A percentile compares a stretch with the other conserved stretches of the same genome.
phyloP scores from a whole-genome alignment of 2,888 invertebrate genomes.

The Ypsolopha sequella region DNA sequence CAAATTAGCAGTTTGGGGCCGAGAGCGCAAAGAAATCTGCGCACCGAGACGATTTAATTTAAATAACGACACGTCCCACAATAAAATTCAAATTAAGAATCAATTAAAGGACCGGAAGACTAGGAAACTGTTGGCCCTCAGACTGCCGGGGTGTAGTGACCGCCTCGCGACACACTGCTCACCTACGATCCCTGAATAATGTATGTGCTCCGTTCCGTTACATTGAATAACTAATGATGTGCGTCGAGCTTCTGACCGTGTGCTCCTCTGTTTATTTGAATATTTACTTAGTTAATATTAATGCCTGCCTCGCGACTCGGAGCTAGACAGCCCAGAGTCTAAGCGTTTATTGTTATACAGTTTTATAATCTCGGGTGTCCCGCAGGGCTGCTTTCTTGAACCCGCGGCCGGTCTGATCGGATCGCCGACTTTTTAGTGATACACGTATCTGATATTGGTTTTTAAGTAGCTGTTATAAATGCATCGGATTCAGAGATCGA shows the following conservation, averaged over 20 bases:
- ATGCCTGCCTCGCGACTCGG: slow-evolving; percentile 20
- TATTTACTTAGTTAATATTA: slow-evolving; percentile 37
- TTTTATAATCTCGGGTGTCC: slow-evolving; percentile 9
- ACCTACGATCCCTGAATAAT: slow-evolving; percentile 12
- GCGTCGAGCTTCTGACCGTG: slow-evolving; percentile 16
- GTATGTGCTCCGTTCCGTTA: slow-evolving; percentile 43
- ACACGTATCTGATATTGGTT: slow-evolving; percentile 7
- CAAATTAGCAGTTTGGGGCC: slow-evolving; percentile 9
- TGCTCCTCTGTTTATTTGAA: slow-evolving; percentile 14
- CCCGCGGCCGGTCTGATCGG: background rate
- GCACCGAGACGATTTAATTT: slow-evolving; percentile 20
- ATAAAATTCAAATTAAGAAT: slow-evolving; percentile 34
- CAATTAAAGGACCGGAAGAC: slow-evolving; percentile 25
- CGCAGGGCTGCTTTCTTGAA: slow-evolving; percentile 14
- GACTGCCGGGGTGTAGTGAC: slow-evolving; percentile 1
- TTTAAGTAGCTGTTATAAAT: slow-evolving; percentile 11
- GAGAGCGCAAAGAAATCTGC: slow-evolving; percentile 8
- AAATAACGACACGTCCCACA: slow-evolving; percentile 27
- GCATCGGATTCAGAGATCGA: background rate
- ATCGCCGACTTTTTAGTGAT: background rate
- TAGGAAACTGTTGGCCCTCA: slow-evolving; percentile 1
- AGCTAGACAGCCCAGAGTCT: slow-evolving; percentile 15
- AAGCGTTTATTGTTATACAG: background rate
- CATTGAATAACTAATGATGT: slow-evolving; percentile 57
- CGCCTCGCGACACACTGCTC: slow-evolving; percentile 6